Evolutionary conservation across 2,888 invertebrate species (phyloP), one percentile per base, ranked within the genome.

Genomic region (Rotaria sp.): DNA sequence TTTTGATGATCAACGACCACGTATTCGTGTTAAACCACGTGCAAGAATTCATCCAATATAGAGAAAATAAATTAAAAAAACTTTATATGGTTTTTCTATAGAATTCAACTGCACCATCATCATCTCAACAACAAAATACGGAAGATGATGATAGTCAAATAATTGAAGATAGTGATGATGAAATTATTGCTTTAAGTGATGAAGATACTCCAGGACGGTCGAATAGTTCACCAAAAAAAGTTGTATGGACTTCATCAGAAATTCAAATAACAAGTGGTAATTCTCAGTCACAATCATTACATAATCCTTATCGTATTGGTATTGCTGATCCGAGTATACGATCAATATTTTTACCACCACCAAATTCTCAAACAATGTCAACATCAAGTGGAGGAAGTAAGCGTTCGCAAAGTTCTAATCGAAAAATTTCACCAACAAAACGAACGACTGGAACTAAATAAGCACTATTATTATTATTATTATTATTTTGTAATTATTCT

Each of bases 401-500:
- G 38, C 67, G 67, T 13, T 67, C 67, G 2, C 67, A 67, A 67
- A 5, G 5, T 35, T 18, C 67, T 7, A 67, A 67, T 35, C 15
- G 67, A 35, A 67, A 52, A 52, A 21, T 52, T 5, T 52, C 52
- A 11, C 52, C 52, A 5, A 52, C 52, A 52, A 52, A 67, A 67
- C 67, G 67, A 30, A 26, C 35, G 18, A 67, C 35, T 67, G 67
- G 67, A 2, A 8, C 67, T 18, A 67, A 67, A 67, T 67, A 67
- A 30, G 18, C 35, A 30, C 2, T 59, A 30, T 26, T 8, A 52
- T 21, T 21, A 21, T 52, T 8, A 52, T 21, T 21, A 21, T 52
- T 52, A 59, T 59, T 67, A 21, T 67, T 67, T 67, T 67, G 67
- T 67, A 67, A 67, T 67, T 67, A 67, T 35, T 67, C 67, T 67